Evolutionary conservation across 2,888 invertebrate species (phyloP).

Genomic region (Dasysyrphus tricinctus): DNA sequence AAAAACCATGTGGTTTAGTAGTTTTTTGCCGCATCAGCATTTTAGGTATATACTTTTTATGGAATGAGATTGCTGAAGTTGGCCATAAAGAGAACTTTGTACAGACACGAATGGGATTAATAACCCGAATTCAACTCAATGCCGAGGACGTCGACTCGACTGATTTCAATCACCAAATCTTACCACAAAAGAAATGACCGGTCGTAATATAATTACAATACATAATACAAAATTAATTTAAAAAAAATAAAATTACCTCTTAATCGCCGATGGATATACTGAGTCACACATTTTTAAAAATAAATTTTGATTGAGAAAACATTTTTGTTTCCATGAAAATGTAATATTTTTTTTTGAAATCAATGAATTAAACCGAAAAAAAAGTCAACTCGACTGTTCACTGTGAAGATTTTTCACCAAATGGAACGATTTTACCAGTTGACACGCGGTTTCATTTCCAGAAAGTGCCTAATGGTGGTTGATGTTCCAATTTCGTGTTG

Average conservation of each 20-base stretch:
- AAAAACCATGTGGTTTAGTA: neutral
- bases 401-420: slow-evolving; percentile 59
- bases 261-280: neutral
- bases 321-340: slow-evolving; percentile 25
- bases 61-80: neutral
- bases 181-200: neutral
- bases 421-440: slow-evolving; percentile 54
- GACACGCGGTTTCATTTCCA: slow-evolving; percentile 25
- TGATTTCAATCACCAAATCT: neutral
- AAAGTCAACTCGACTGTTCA: slow-evolving; percentile 36
- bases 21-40: neutral
- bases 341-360: neutral
- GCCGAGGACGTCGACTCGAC: neutral
- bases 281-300: slow-evolving; percentile 34
- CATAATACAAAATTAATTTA: neutral
- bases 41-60: neutral
- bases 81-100: neutral
- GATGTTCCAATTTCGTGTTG: slow-evolving; percentile 57
- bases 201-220: neutral
- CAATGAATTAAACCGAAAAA: slow-evolving; percentile 3
- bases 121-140: slow-evolving; percentile 5
- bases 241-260: slow-evolving; percentile 16
- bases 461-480: neutral
- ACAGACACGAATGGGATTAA: slow-evolving; percentile 2
- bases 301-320: neutral